Conservation (phyloP, 2,888 invertebrate species). For the Kuschelorhynchus macadamiae region DNA sequence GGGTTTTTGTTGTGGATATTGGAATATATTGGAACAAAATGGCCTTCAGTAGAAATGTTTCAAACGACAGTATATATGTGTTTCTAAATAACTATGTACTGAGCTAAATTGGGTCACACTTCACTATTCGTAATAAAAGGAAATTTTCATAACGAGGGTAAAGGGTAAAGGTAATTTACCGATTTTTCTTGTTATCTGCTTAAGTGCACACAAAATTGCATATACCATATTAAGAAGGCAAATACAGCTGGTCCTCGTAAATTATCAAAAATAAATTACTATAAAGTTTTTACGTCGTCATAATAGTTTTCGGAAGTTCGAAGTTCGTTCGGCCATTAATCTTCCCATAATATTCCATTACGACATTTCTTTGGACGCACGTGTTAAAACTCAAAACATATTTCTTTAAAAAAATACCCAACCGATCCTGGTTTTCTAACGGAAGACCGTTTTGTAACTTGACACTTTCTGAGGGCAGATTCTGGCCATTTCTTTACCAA, state of each 20-base stretch:
- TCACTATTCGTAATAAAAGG: no score
- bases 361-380: slow-evolving; percentile 33
- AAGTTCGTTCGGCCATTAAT: slow-evolving; percentile 32
- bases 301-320: slow-evolving; percentile 26
- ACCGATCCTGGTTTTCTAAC: slow-evolving; percentile 26
- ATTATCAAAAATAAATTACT: not conserved
- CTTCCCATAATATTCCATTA: slow-evolving; percentile 23
- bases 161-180: no score
- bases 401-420: slow-evolving; percentile 26
- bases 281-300: slow-evolving; percentile 9
- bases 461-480: slow-evolving; percentile 56
- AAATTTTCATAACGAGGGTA: no score
- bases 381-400: slow-evolving; percentile 41
- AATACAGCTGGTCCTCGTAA: not conserved
- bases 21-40: no score
- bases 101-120: no score
- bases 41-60: no score
- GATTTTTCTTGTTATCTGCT: no score
- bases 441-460: slow-evolving; percentile 54
- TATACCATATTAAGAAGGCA: no score
- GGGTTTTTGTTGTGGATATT: no score
- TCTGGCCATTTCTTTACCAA: slow-evolving; percentile 57
- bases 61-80: no score
- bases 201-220: no score
- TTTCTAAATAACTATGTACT: no score